phyloP scores from a whole-genome alignment of 2,888 invertebrate species.

The Cyclophora albipunctata region DNA sequence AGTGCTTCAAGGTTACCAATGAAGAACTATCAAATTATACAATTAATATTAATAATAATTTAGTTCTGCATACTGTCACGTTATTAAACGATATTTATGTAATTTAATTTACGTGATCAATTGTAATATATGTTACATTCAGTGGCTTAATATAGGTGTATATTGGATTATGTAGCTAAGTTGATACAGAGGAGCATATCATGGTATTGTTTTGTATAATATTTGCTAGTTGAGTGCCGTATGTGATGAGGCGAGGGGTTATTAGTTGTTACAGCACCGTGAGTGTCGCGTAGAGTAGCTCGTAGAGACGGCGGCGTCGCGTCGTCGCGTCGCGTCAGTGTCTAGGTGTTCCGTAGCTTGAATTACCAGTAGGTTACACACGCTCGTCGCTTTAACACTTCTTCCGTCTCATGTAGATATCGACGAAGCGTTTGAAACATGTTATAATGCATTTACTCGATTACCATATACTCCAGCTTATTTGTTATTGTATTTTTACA shows the following conservation, averaged over 20 bases:
- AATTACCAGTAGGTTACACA: constrained; percentile 10
- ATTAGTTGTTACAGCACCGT: constrained; percentile 54
- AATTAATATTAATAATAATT: constrained; percentile 10
- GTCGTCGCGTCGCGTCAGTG: constrained; percentile 51
- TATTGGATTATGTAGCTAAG: constrained; percentile 47
- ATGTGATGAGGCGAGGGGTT: constrained; percentile 26
- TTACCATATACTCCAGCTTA: constrained; percentile 44
- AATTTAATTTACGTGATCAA: constrained; percentile 41
- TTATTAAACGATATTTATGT: constrained; percentile 20
- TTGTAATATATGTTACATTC: constrained; percentile 52
- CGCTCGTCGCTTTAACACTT: constrained; percentile 26
- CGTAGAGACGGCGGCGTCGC: constrained; percentile 17
- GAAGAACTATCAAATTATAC: constrained; percentile 11
- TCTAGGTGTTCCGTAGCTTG: constrained; percentile 63
- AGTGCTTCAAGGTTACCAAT: constrained; percentile 28
- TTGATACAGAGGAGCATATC: constrained; percentile 54
- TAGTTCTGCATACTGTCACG: constrained; percentile 32
- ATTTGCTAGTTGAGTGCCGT: constrained; percentile 39
- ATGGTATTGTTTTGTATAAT: constrained; percentile 48
- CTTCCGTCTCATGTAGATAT: constrained; percentile 41
- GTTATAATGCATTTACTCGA: constrained; percentile 48
- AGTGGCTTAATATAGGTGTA: constrained; percentile 58
- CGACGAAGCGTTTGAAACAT: constrained; percentile 34
- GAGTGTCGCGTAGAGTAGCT: constrained; percentile 58
- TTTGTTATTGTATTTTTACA: constrained; percentile 46